Evolutionary conservation across 2,797 vertebrate genomes (phyloP), one percentile per base, ranked within the genome.

Genomic region (Gephyroberyx darwinii): DNA sequence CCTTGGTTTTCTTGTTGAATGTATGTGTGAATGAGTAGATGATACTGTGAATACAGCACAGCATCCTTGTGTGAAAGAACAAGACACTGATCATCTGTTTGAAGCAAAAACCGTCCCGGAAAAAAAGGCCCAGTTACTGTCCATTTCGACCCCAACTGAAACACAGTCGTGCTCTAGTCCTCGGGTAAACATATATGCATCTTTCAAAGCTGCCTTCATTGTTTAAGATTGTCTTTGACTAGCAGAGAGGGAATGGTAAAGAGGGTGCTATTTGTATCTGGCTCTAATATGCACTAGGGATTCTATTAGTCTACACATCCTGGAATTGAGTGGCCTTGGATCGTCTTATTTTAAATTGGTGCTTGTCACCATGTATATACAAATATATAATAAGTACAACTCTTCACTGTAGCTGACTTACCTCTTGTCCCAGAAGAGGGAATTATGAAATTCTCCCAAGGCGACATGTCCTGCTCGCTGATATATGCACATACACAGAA

Each of bases 241-340:
- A 65, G 61, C 71, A 76, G 65, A 79, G 68, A 69, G 64, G 48
- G 67, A 87, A 75, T 5, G 35, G 60, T 75, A 50, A 75, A 75
- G 57, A 83, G 61, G 62, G 59, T n/a, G 45, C 58, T 26, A 20
- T 66, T 70, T 73, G 30, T 71, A 58, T 83, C 50, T 5, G 65
- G 68, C 84, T 90, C 78, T 88, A 81, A 85, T 85, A 80, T 93
- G 92, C 92, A 93, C 93, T 92, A 91, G 84, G 84, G 80, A 83
- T 80, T 81, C 81, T 69, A 35, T 79, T 86, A 81, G 79, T 92
- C 87, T 83, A 71, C 78, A 88, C 70, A 78, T 90, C 85, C 90
- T 91, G 85, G 82, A 92, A 86, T 74, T 66, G 84, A 90, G 93
- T 92, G 92, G 92, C 92, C 93, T 94, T 93, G 79, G 73, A 80